Evolutionary conservation across 2,113 vertebrate genomes (phyloP), one percentile per base, ranked within the genome.

Genomic region (Atrichornis clamosus): DNA sequence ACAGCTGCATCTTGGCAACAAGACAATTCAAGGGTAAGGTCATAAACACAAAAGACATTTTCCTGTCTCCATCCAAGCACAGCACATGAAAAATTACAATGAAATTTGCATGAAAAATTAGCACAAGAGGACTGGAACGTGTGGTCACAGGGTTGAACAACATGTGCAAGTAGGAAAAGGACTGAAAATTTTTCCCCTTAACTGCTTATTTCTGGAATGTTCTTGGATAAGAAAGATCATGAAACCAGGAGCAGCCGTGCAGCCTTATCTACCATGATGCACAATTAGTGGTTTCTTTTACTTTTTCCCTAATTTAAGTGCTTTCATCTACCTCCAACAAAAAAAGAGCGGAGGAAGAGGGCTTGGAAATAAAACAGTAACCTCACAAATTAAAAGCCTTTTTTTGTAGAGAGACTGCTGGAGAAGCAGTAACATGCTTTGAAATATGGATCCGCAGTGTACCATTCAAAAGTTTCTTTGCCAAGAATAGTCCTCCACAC

Each of bases 151-250:
- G 20, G 13, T 24, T 91, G 81, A 74, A 49, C 7, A 78, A 11
- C 12, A 70, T 7, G 13, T 59, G 39, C n/a, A 84, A 84, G 22
- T 22, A 84, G 6, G 23, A 90, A 89, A 89, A 90, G 18, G 24
- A 39, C 19, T 33, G 50, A 64, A 73, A 26, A 21, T 15, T 50
- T 81, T 65, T 52, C 27, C 44, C 47, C 19, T 63, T 70, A 88
- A 67, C 37, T 59, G 30, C 24, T 74, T 55, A 56, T 75, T 95
- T 93, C 63, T 93, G 63, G 76, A 95, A 86, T 47, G 76, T 67
- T 95, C 58, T 55, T 70, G 87, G 68, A 86, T 26, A 76, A 76
- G 46, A 42, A 67, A 67, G 76, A 77, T 47, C 84, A 86, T 15
- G 2, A 83, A 95, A 84, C 7, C 56, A 88, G 81, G 64, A 41